phyloP scores from a whole-genome alignment of 2,888 invertebrate genomes.

The Neoascia interrupta region DNA sequence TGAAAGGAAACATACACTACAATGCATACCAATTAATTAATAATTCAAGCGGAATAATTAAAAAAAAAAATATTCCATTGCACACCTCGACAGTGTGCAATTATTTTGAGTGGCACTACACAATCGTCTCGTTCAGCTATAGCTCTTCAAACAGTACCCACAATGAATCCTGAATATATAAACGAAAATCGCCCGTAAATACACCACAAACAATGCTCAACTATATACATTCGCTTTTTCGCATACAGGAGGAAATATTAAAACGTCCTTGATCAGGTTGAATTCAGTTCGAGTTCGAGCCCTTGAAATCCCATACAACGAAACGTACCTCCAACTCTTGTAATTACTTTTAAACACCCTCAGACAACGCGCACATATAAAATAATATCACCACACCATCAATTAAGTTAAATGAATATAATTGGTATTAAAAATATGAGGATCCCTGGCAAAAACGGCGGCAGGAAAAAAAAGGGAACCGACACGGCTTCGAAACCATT shows the following conservation, averaged over 20 bases:
- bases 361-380: slow-evolving; percentile 13
- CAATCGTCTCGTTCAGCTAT: no score
- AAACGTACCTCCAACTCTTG: slow-evolving; percentile 22
- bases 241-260: slow-evolving; percentile 13
- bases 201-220: slow-evolving; percentile 36
- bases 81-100: no score
- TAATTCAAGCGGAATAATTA: no score
- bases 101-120: no score
- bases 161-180: slow-evolving; percentile 47
- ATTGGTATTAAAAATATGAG: slow-evolving; percentile 59
- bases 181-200: slow-evolving; percentile 59
- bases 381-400: slow-evolving; percentile 49
- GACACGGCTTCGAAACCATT: slow-evolving; percentile 32
- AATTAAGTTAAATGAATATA: slow-evolving; percentile 66
- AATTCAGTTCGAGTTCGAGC: slow-evolving; percentile 26
- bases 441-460: slow-evolving; percentile 3
- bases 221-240: slow-evolving; percentile 1
- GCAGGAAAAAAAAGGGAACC: not conserved
- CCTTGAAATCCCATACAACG: slow-evolving; percentile 14
- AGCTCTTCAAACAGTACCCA: no score
- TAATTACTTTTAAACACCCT: slow-evolving; percentile 54
- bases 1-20: no score
- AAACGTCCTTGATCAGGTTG: slow-evolving; percentile 59
- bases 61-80: no score
- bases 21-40: no score